These are phyloP conservation scores for Coecobrya sp. DNA, from an alignment of 2,888 invertebrate species.

Conservation along the genomic window DNA sequence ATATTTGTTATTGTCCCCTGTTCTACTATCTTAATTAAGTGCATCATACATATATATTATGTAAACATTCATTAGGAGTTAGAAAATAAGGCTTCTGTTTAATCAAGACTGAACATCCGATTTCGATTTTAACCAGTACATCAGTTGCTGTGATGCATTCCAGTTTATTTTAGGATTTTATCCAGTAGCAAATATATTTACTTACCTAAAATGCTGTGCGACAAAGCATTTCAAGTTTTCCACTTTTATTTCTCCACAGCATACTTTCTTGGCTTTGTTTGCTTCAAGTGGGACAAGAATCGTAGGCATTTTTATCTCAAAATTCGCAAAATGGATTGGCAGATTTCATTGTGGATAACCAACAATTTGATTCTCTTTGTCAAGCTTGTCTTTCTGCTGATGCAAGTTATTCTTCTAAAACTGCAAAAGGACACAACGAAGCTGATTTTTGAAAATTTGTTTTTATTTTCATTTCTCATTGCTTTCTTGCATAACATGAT, in stretches of 20 bases:
- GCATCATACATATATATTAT: no score
- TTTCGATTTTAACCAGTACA: no score
- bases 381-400: conserved; percentile 8
- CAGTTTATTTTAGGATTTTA: no score
- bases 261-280: conserved; percentile 34
- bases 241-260: neutral
- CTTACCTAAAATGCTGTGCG: conserved; percentile 57
- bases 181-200: no score
- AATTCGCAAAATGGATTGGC: neutral
- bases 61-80: no score
- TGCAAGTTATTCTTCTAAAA: neutral
- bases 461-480: neutral
- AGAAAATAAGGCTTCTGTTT: no score
- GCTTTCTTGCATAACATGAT: conserved; percentile 27
- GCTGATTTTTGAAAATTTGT: conserved; percentile 36
- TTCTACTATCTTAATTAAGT: no score
- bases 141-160: no score
- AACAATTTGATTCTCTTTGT: conserved; percentile 26
- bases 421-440: neutral
- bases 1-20: no score
- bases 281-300: conserved; percentile 35
- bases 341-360: no score
- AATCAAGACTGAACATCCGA: no score
- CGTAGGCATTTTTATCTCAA: neutral
- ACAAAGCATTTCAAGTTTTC: conserved; percentile 13